Conservation (phyloP, 1,140 invertebrate species). For the Aethina tumida region DNA sequence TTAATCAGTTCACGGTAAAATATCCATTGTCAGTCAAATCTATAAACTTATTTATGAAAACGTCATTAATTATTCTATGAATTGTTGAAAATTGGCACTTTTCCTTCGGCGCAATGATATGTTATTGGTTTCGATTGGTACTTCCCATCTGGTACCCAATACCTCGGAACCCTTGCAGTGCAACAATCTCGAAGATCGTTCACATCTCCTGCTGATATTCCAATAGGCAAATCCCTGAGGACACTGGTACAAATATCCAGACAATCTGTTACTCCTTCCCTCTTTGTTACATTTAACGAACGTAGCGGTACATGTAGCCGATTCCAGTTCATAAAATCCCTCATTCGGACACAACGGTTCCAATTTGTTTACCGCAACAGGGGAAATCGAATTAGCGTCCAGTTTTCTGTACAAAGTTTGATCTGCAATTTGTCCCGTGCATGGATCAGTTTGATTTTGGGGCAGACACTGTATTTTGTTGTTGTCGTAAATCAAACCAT, state of each 20-base stretch:
- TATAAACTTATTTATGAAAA: no score
- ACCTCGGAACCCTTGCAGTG: constrained; percentile 41
- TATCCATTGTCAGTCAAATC: no score
- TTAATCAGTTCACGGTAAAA: no score
- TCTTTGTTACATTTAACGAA: constrained; percentile 62
- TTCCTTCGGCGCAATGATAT: constrained; percentile 31
- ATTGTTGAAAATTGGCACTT: constrained; percentile 13
- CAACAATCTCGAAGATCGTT: constrained; percentile 47
- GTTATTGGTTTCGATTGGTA: constrained; percentile 42
- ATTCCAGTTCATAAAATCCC: constrained; percentile 58
- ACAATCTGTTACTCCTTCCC: constrained; percentile 40
- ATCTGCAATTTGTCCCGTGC: constrained; percentile 43
- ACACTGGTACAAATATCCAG: constrained; percentile 65
- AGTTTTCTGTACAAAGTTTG: constrained; percentile 44
- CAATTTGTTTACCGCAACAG: constrained; percentile 45
- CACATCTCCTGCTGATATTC: constrained; percentile 65
- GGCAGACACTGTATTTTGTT: constrained; percentile 57
- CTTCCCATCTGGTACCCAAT: constrained; percentile 39
- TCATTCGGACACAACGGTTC: constrained; percentile 50
- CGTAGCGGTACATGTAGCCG: constrained; percentile 52
- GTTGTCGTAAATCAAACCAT: constrained; percentile 63
- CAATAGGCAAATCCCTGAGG: constrained; percentile 66
- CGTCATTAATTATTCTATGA: no score
- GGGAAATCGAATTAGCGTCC: constrained; percentile 41
- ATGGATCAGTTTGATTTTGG: constrained; percentile 46